phyloP scores from a whole-genome alignment of 37 sponge, comb jelly and placozoan genomes.

The Geodia barretti region DNA sequence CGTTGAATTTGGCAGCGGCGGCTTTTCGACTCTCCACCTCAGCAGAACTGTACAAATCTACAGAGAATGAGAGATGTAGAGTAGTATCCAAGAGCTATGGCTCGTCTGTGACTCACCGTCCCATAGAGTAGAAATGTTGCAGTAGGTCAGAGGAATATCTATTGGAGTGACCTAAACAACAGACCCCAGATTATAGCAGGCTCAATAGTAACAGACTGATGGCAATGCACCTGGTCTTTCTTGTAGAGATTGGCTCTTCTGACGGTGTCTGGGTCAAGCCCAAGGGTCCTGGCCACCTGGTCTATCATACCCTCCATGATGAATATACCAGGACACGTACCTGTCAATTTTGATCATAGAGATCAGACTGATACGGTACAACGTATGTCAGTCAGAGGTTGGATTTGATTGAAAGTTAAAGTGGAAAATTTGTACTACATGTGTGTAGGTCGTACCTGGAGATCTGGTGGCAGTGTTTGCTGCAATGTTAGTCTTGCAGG shows the following conservation, averaged over 20 bases:
- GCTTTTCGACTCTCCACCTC: conserved; percentile 46
- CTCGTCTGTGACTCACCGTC: conserved; percentile 60
- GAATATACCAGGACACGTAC: conserved; percentile 70
- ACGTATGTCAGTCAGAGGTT: not conserved
- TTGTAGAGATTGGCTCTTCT: conserved; percentile 65
- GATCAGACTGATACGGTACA: not conserved
- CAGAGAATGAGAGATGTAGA: not conserved
- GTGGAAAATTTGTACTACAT: too few species aligned
- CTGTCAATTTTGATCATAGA: conserved; percentile 27
- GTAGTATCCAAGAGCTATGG: not conserved
- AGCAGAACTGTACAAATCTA: conserved; percentile 67
- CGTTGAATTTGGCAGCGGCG: conserved; percentile 45
- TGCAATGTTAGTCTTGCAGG: conserved; percentile 72
- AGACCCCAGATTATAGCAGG: not conserved
- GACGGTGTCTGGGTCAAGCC: conserved; percentile 49
- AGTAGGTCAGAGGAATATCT: conserved; percentile 63
- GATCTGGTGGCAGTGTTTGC: conserved; percentile 58
- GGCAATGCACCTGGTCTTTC: conserved; percentile 43
- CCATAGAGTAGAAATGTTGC: conserved; percentile 71
- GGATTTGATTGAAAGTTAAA: not conserved
- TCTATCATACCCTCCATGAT: conserved; percentile 81
- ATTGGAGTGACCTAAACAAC: conserved; percentile 34
- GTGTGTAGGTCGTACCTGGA: conserved; percentile 80
- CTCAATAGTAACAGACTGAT: not conserved
- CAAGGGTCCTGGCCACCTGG: conserved; percentile 62